Base-by-base conservation (phyloP, 2,113 vertebrate genomes). In the Oryzias celebensis region DNA sequence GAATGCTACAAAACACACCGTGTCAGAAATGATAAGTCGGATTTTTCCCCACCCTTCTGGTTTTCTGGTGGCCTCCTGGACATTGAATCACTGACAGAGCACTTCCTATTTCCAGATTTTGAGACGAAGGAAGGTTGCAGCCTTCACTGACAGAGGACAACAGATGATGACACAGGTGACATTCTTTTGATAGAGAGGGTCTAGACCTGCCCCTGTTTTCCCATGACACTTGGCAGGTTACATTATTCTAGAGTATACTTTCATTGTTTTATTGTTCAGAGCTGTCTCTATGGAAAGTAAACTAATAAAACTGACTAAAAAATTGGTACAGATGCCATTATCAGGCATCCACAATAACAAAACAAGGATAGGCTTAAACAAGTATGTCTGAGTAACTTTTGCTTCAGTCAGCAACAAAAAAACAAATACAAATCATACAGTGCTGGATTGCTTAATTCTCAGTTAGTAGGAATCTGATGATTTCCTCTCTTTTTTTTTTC, bases 151-250 rank as follows among this genome's bases (percentile, higher is more conserved):
- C 16, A 57, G 64, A 24, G 54, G 46, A 53, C 62, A 69, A 75
- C 76, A 36, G 10, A 36, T 12, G 36, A 36, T 36, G 36, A 36
- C 56, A 64, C 46, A 58, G 71, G 82, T 81, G 80, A 74, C 53
- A 57, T 56, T 56, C 57, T 71, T 75, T 76, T 85, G 82, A 84
- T 82, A 36, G 78, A 82, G 68, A 60, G 76, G 84, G 81, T 82
- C 77, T 52, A 3, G 49, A 42, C 62, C 68, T 77, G 46, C 47
- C 36, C 53, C 71, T 58, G 64, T 41, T 66, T 28, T 54, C 26
- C 8, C 28, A 45, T 17, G 58, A 52, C 54, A 46, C 45, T 58
- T 78, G 76, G 57, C 65, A 65, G 54, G n/a, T 24, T 20, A 47
- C 63, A 65, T 70, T 74, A 58, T 78, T 71, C 42, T 45, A 55